These are phyloP conservation scores for Stichopus horrens DNA, from an alignment of 53 echinoderm and acorn worm genomes.

Conservation along the genomic window DNA sequence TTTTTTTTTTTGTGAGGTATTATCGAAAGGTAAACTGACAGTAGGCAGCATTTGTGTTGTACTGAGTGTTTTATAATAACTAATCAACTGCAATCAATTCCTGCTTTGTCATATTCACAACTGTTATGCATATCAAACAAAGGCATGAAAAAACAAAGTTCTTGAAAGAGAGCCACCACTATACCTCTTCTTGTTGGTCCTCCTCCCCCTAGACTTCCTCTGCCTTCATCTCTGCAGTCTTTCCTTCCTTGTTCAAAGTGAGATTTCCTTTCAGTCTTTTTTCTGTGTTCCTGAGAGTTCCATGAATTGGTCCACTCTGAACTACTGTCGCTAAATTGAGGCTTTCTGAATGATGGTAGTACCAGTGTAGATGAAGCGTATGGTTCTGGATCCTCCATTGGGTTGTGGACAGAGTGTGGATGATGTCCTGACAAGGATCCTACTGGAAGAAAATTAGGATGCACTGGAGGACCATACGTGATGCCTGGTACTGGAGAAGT, in stretches of 20 bases:
- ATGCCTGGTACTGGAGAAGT: slow-evolving; percentile 51
- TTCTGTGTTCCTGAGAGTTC: slow-evolving; percentile 52
- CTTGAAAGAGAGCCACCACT: too few relatives aligned
- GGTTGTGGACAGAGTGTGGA: slow-evolving; percentile 45
- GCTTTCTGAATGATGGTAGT: slow-evolving; percentile 49
- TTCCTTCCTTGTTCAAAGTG: slow-evolving; percentile 34
- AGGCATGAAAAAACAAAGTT: too few relatives aligned
- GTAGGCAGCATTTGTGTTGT: too few relatives aligned
- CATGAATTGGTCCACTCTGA: slow-evolving; percentile 67
- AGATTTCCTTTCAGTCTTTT: slow-evolving; percentile 21
- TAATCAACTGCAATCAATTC: too few relatives aligned
- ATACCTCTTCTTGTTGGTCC: slow-evolving; percentile 61
- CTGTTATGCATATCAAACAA: too few relatives aligned
- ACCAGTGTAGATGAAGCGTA: slow-evolving; percentile 95
- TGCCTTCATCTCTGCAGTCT: slow-evolving; percentile 38
- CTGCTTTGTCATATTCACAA: too few relatives aligned
- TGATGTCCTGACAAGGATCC: slow-evolving; percentile 47
- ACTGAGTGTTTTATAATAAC: too few relatives aligned
- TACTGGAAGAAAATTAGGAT: slow-evolving; percentile 24
- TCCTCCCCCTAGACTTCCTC: slow-evolving; percentile 34
- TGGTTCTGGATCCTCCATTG: slow-evolving; percentile 75
- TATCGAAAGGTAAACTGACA: too few relatives aligned
- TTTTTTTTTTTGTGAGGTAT: too few relatives aligned
- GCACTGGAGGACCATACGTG: slow-evolving; percentile 43
- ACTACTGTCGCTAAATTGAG: slow-evolving; percentile 58